A percentile compares a stretch with the other conserved stretches of the same genome.
phyloP scores from a whole-genome alignment of 2,888 invertebrate species.

The Dicyrtoma fusca region DNA sequence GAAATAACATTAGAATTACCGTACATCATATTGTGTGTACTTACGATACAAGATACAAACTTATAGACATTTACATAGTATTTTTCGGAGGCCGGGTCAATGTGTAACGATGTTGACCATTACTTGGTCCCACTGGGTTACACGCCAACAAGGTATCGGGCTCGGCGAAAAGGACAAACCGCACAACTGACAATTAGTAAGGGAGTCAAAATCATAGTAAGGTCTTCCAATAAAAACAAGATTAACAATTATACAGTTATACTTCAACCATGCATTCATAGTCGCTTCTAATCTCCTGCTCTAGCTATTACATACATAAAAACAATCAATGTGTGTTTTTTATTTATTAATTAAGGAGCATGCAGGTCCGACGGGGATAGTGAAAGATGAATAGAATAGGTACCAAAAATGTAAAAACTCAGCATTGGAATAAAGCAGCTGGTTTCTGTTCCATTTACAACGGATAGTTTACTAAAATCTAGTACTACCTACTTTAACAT shows the following conservation, averaged over 20 bases:
- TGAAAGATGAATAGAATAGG: no score
- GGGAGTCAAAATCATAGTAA: background rate
- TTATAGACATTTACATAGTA: conserved; percentile 16
- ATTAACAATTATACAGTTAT: no score
- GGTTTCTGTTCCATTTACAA: no score
- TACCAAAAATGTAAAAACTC: no score
- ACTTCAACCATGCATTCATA: no score
- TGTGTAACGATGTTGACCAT: conserved; percentile 39
- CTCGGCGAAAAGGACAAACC: background rate
- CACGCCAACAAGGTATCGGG: conserved; percentile 1
- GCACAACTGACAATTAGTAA: background rate
- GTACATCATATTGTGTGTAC: background rate
- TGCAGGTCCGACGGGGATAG: no score
- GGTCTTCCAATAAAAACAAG: background rate
- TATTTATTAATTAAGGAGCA: no score
- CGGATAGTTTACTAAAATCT: no score
- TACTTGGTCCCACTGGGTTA: conserved; percentile 39
- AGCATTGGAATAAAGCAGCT: no score
- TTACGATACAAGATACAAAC: conserved; percentile 3
- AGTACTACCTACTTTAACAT: no score
- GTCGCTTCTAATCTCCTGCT: no score
- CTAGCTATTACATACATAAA: background rate
- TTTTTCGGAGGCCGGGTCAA: conserved; percentile 43
- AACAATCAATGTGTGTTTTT: conserved; percentile 1
- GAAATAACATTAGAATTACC: background rate